These are phyloP conservation scores for Pterostichus niger DNA, from an alignment of 2,888 invertebrate genomes.

Conservation along the genomic window DNA sequence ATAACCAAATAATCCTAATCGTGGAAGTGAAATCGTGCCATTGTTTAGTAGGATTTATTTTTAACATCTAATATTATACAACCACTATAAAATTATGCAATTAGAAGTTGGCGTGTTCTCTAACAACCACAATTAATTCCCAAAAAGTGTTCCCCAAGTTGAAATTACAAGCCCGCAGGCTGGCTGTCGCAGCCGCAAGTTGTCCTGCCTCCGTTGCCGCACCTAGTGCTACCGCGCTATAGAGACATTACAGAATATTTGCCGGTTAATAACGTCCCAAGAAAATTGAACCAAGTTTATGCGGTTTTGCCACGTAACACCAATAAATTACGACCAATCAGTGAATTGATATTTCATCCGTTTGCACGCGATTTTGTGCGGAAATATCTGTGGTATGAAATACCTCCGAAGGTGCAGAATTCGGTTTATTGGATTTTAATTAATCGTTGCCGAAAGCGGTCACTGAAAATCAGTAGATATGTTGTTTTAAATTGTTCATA, in stretches of 20 bases:
- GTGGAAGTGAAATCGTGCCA: not conserved
- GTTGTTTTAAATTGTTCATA: not conserved
- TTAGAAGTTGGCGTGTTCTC: slow-evolving; percentile 57
- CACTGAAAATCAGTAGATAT: slow-evolving; percentile 27
- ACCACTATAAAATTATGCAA: slow-evolving; percentile 41
- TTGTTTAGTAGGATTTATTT: no score
- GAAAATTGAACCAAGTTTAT: slow-evolving; percentile 54
- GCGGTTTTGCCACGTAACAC: slow-evolving; percentile 57
- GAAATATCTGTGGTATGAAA: slow-evolving; percentile 36
- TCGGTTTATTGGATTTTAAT: slow-evolving; percentile 39
- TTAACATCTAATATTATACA: not conserved
- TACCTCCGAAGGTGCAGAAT: slow-evolving; percentile 34
- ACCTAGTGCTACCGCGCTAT: slow-evolving; percentile 9
- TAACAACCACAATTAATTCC: slow-evolving; percentile 52
- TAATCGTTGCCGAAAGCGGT: slow-evolving; percentile 1
- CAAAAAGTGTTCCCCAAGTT: slow-evolving; percentile 51
- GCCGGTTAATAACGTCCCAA: slow-evolving; percentile 45
- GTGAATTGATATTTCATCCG: slow-evolving; percentile 58
- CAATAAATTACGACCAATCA: slow-evolving; percentile 61
- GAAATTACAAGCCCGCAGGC: slow-evolving; percentile 31
- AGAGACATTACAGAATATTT: slow-evolving; percentile 55
- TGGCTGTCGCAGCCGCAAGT: not conserved
- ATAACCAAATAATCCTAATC: no score
- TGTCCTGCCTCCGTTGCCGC: not conserved
- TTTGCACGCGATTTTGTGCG: slow-evolving; percentile 49